Evolutionary conservation across 2,888 invertebrate species (phyloP).

Genomic region (Drosophila meridionalis): DNA sequence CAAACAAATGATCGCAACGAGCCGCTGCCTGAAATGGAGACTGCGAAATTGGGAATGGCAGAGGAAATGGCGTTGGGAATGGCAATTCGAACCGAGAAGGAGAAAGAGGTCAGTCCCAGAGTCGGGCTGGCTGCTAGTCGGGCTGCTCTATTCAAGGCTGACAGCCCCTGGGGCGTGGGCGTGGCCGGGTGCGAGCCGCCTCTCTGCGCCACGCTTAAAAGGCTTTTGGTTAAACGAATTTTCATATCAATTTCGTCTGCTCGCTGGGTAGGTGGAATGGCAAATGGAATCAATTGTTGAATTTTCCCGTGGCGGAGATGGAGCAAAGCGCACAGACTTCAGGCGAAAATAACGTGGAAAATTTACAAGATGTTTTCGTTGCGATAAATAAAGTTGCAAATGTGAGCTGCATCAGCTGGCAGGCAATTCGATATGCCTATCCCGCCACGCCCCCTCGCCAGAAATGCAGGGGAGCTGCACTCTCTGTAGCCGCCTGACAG

Average conservation of each 20-base stretch:
- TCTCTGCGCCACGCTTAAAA: constrained; percentile 48
- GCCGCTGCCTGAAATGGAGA: constrained; percentile 32
- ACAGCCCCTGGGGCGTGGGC: constrained; percentile 48
- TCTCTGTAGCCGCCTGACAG: constrained; percentile 52
- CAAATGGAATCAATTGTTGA: constrained; percentile 80
- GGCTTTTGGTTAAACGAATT: constrained; percentile 76
- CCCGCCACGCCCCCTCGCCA: not conserved
- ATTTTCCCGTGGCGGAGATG: constrained; percentile 55
- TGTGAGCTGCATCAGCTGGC: constrained; percentile 69
- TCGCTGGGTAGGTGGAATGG: constrained; percentile 48
- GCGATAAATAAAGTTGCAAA: constrained; percentile 81
- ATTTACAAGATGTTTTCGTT: constrained; percentile 80
- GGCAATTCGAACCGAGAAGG: constrained; percentile 25
- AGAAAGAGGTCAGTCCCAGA: constrained; percentile 37
- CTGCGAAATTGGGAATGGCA: constrained; percentile 18
- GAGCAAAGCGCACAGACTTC: constrained; percentile 37
- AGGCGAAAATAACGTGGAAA: constrained; percentile 74
- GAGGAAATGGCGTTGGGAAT: constrained; percentile 14
- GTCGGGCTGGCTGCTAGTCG: constrained; percentile 9
- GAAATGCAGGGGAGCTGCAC: constrained; percentile 30
- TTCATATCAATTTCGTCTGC: constrained; percentile 73
- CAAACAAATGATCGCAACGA: constrained; percentile 74
- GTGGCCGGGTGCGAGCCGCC: constrained; percentile 41
- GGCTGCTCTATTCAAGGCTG: constrained; percentile 42
- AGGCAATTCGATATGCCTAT: constrained; percentile 36